Conservation (phyloP, 2,797 vertebrate genomes). For the Glyptemys insculpta region DNA sequence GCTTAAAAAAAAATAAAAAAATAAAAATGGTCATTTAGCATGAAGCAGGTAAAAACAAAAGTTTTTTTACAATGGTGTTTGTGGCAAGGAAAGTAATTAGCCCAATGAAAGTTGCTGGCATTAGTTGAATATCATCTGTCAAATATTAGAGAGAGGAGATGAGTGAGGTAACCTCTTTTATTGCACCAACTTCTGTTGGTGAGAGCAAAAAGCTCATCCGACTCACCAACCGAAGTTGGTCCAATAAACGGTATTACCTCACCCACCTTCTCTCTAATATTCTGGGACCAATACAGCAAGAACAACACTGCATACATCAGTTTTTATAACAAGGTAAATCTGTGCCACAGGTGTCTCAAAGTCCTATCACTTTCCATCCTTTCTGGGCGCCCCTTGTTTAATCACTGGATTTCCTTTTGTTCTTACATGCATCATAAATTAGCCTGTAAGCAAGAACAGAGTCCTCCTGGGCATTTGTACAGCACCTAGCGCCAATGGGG, state of each 20-base stretch:
- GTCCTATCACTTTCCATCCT: neutral
- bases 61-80: neutral
- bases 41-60: neutral
- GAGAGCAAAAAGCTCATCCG: neutral
- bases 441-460: fast-evolving
- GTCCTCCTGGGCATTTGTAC: fast-evolving
- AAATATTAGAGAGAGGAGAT: neutral
- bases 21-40: neutral
- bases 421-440: neutral
- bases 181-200: neutral
- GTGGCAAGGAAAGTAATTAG: neutral
- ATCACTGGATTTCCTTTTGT: neutral
- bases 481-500: fast-evolving
- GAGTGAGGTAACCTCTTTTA: neutral
- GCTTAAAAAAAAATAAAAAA: neutral
- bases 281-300: neutral
- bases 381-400: no score
- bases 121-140: neutral
- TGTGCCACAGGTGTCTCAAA: fast-evolving
- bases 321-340: neutral
- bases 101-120: fast-evolving
- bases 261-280: neutral
- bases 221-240: neutral
- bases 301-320: neutral
- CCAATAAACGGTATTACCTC: neutral